Conservation (phyloP, 2,797 vertebrate species). For the Lagorchestes hirsutus region DNA sequence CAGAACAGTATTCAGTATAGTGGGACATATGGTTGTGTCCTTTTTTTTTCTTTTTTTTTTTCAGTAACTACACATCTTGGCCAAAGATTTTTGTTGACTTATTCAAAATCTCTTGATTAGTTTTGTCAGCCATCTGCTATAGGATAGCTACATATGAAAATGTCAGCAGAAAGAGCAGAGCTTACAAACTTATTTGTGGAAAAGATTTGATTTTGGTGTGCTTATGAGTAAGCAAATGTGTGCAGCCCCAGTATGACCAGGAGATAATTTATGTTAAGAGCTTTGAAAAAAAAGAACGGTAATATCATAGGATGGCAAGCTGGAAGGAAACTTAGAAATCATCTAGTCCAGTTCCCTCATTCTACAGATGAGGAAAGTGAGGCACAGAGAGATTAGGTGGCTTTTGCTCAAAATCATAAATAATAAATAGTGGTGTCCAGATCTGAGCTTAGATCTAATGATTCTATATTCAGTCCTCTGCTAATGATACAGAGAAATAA, state of each 20-base stretch:
- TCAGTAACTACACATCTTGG: constrained; percentile 48
- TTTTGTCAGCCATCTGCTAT: constrained; percentile 77
- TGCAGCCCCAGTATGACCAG: neutral
- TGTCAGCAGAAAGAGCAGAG: constrained; percentile 70
- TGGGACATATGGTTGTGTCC: constrained; percentile 23
- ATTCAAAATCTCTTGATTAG: constrained; percentile 75
- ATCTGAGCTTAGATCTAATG: neutral
- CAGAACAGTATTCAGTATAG: constrained; percentile 3
- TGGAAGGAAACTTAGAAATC: neutral
- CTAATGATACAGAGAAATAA: no score
- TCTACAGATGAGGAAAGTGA: neutral
- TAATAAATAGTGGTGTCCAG: neutral
- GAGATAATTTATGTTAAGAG: neutral
- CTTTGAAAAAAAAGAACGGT: neutral
- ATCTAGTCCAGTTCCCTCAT: neutral
- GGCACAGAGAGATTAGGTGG: neutral
- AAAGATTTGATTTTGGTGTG: constrained; percentile 43
- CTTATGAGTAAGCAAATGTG: constrained; percentile 56
- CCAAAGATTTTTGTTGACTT: constrained; percentile 74
- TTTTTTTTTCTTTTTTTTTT: neutral
- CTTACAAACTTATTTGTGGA: constrained; percentile 55
- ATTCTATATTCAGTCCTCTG: neutral
- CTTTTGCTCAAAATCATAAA: neutral
- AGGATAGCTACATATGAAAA: constrained; percentile 54
- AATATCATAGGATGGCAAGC: neutral